Evolutionary conservation across 1,140 invertebrate species (phyloP), one percentile per base, ranked within the genome.

Genomic region (Zeugodacus cucurbitae): DNA sequence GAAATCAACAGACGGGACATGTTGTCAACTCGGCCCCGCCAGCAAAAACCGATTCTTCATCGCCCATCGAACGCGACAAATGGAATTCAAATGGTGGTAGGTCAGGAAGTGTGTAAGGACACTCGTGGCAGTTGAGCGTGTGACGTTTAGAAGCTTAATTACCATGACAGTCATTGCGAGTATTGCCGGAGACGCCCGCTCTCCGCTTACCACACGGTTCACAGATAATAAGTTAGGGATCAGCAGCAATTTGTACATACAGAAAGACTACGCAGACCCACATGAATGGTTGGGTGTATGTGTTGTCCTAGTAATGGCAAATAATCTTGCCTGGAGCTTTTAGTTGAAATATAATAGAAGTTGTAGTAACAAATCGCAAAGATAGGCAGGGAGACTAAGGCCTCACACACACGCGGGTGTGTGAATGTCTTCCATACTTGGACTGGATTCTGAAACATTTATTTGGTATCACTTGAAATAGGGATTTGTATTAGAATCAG

Each of bases 1-100:
- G 22, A 74, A 74, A n/a, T 74, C 32, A 10, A 20, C 67, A 74
- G 32, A 14, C 20, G 41, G 67, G 67, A 74, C 34, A 34, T 74
- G 67, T 37, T 41, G 34, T 37, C 4, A n/a, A 37, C 29, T 34
- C 29, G 11, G 4, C n/a, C 26, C 26, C 29, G 29, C 29, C 62
- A 14, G 5, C 6, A 26, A 67, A 67, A 22, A 14, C 17, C 64
- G 3, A 22, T 74, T 29, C 34, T 37, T n/a, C 67, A 41, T 74
- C 34, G 34, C 34, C 34, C 67, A 37, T 14, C 67, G 34, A 37
- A 54, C 26, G 14, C 54, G 48, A 59, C 86, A 58, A 89, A 70
- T 54, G 85, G 2, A 88, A 57, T 88, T 86, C 78, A 64, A 89
- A n/a, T 88, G 88, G 82, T 86, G 88, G 88, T 89, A 89, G 88